phyloP scores from a whole-genome alignment of 2,888 invertebrate species.

The Crematogaster levior region DNA sequence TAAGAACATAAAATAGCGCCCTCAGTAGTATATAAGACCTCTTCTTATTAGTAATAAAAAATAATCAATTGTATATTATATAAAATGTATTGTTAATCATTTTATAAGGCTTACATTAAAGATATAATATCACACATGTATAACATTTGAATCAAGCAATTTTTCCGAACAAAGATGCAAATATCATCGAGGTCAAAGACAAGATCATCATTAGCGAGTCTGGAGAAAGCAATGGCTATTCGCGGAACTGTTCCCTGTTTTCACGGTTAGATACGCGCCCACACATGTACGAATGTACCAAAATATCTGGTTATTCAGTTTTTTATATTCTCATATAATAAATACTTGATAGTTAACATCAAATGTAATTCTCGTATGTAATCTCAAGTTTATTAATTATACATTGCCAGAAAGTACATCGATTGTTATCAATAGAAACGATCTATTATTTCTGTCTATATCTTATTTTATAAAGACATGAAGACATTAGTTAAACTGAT shows the following conservation, averaged over 20 bases:
- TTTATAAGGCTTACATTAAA: background rate
- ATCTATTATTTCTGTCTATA: background rate
- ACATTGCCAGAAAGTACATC: background rate
- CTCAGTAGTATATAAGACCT: background rate
- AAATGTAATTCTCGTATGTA: background rate
- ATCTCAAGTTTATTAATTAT: background rate
- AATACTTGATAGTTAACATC: background rate
- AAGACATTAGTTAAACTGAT: background rate
- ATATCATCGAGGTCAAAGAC: slow-evolving; percentile 8
- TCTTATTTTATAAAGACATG: background rate
- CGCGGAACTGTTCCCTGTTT: slow-evolving; percentile 29
- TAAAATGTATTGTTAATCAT: background rate
- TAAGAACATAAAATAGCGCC: background rate
- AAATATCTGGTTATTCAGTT: background rate
- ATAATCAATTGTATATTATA: background rate
- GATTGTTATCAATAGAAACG: background rate
- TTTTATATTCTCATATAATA: background rate
- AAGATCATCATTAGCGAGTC: background rate
- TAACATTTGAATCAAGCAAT: background rate
- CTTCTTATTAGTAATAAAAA: background rate
- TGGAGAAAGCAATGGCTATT: slow-evolving; percentile 18
- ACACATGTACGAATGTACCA: background rate
- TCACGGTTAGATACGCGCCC: background rate
- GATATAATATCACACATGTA: background rate
- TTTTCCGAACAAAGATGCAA: background rate